Conservation (phyloP, 1,140 invertebrate genomes). For the Hyles euphorbiae region DNA sequence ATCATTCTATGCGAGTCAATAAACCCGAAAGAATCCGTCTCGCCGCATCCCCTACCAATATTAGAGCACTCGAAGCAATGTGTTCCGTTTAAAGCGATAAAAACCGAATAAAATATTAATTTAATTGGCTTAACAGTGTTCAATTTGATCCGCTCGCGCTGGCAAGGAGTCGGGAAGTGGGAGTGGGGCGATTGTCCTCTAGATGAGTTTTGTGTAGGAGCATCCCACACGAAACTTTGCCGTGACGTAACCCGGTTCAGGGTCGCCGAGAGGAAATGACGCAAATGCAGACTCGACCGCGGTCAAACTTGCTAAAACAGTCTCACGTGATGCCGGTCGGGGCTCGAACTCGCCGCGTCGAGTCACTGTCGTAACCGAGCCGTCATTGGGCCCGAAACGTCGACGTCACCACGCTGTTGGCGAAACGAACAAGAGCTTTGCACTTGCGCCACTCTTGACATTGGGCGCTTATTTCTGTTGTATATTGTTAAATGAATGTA, state of each 20-base stretch:
- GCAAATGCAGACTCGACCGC: conserved; percentile 33
- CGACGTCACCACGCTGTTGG: no score
- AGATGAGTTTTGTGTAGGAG: conserved; percentile 46
- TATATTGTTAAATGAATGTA: conserved; percentile 8
- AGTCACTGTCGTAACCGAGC: no score
- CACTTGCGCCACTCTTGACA: conserved; percentile 22
- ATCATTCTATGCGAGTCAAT: no score
- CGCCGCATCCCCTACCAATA: no score
- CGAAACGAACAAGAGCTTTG: conserved; percentile 7
- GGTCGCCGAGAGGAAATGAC: conserved; percentile 71
- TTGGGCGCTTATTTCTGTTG: conserved; percentile 15
- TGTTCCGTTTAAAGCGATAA: no score
- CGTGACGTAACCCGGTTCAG: conserved; percentile 67
- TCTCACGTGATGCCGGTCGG: conserved; percentile 30
- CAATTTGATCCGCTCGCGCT: no score
- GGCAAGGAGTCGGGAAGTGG: not conserved
- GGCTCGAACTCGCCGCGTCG: conserved; percentile 1
- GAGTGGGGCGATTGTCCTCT: conserved; percentile 25
- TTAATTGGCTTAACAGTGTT: no score
- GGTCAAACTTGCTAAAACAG: conserved; percentile 50
- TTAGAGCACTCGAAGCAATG: no score
- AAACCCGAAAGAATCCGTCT: no score
- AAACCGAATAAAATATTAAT: no score
- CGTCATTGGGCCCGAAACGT: no score
- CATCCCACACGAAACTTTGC: conserved; percentile 49